These are phyloP conservation scores for Dione juno DNA, from an alignment of 2,888 invertebrate species.

Conservation along the genomic window DNA sequence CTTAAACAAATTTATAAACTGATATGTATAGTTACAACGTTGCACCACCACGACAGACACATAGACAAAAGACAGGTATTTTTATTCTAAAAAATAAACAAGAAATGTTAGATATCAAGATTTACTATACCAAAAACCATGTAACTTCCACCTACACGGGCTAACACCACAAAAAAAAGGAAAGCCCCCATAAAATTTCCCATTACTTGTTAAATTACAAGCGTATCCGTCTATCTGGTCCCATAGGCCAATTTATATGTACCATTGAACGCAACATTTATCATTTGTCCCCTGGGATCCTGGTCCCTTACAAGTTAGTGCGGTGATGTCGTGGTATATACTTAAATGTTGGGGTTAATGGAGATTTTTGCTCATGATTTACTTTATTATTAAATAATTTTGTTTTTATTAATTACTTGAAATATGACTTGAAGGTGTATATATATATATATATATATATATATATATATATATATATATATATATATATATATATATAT, in stretches of 20 bases:
- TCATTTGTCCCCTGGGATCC: conserved; percentile 30
- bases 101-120: not conserved
- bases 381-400: conserved; percentile 1
- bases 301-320: conserved; percentile 1
- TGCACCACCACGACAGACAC: no score
- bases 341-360: conserved; percentile 13
- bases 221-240: conserved; percentile 42
- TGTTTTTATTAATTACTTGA: not conserved
- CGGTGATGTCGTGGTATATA: conserved; percentile 7
- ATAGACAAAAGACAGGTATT: not conserved
- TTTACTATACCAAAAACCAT: conserved; percentile 13
- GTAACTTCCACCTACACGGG: conserved; percentile 12
- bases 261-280: conserved; percentile 38
- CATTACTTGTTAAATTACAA: conserved; percentile 47
- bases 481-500: no score
- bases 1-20: no score
- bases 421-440: no score
- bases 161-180: conserved; percentile 23
- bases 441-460: no score
- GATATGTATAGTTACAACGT: no score
- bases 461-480: no score
- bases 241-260: conserved; percentile 48
- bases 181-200: conserved; percentile 42
- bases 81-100: not conserved
- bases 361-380: not conserved